Percentiles rank a stretch among this genome's conserved stretches.
These are phyloP conservation scores for Clamator glandarius DNA, from an alignment of 2,797 vertebrate species.

Conservation along the genomic window DNA sequence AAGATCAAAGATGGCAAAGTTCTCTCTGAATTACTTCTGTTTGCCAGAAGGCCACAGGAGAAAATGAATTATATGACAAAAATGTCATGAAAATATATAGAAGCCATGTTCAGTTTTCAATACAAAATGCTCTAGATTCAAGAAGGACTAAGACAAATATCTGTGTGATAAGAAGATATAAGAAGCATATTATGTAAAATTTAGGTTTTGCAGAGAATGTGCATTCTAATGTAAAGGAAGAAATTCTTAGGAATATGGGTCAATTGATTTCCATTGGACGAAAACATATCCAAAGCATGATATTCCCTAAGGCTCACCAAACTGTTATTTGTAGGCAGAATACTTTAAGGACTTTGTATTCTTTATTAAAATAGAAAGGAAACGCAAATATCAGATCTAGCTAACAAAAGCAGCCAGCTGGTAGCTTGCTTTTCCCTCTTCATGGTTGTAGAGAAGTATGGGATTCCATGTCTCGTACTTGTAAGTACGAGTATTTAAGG, in stretches of 20 bases:
- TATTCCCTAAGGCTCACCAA: constrained; percentile 8
- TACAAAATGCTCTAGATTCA: not conserved
- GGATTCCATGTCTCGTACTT: not conserved
- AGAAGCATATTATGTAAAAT: not conserved
- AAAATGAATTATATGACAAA: not conserved
- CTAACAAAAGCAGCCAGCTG: not conserved
- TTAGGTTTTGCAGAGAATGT: not conserved
- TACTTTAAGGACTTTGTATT: not conserved
- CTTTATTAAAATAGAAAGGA: not conserved
- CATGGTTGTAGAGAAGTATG: not conserved
- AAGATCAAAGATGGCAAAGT: not conserved
- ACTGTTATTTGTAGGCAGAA: not conserved
- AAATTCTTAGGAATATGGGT: not conserved
- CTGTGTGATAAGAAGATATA: not conserved
- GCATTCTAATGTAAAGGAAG: constrained; percentile 10
- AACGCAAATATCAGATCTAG: not conserved
- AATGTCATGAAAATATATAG: not conserved
- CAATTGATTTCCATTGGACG: constrained; percentile 22
- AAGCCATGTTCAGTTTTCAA: not conserved
- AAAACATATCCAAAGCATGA: not conserved
- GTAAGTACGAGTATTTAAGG: not conserved
- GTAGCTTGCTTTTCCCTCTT: not conserved
- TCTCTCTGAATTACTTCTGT: not conserved
- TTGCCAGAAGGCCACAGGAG: not conserved
- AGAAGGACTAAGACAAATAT: not conserved